phyloP scores from a whole-genome alignment of 35 echinoderm and acorn worm genomes.

The Stichopus chloronotus region DNA sequence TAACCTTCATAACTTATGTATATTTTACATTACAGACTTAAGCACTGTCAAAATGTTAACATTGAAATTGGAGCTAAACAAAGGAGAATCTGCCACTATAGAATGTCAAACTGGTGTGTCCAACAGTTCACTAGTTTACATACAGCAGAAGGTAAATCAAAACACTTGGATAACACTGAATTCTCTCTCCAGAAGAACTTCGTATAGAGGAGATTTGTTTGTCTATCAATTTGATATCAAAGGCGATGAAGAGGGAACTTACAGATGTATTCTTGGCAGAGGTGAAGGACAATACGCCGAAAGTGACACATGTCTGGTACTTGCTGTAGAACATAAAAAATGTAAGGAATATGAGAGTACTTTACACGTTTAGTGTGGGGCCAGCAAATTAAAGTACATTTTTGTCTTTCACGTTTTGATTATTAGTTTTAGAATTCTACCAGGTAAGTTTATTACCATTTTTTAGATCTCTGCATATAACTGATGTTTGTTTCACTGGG shows the following conservation, averaged over 20 bases:
- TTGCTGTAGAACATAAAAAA: not conserved
- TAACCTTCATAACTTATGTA: too few species aligned
- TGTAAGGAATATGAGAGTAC: not conserved
- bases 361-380: too few species aligned
- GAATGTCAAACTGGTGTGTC: not conserved
- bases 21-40: not conserved
- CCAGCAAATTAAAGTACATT: too few species aligned
- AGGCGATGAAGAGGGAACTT: not conserved
- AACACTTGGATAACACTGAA: not conserved
- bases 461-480: too few species aligned
- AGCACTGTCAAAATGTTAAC: not conserved
- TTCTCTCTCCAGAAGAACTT: not conserved
- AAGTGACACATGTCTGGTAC: not conserved
- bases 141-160: not conserved
- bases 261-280: not conserved
- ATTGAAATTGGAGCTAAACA: not conserved
- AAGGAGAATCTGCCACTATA: not conserved
- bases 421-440: too few species aligned
- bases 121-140: not conserved
- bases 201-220: conserved; percentile 15
- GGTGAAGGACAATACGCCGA: not conserved
- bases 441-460: too few species aligned
- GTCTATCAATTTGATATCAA: not conserved
- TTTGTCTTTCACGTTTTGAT: too few species aligned
- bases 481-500: too few species aligned